Conservation (phyloP, 2,113 vertebrate species). For the Gnathonemus longibarbis region DNA sequence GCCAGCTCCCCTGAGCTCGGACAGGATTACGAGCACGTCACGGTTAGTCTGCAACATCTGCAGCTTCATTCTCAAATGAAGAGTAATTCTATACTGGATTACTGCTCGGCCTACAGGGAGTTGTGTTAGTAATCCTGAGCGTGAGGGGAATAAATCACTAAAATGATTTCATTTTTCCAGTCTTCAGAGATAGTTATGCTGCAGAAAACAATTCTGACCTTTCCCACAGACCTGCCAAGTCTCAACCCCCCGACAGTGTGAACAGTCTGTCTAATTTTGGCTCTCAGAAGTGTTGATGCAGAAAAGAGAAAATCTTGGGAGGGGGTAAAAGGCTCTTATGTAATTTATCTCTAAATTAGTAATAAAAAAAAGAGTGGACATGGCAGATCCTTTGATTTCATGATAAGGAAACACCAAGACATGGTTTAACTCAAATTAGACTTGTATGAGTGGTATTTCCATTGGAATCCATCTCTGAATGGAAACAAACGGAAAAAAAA, state of each 20-base stretch:
- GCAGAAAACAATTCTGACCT: constrained; percentile 2
- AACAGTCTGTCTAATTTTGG: constrained; percentile 5
- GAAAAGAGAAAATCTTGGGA: neutral
- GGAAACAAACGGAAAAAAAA: neutral
- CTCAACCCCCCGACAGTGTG: neutral
- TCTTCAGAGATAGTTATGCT: neutral
- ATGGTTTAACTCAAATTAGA: neutral
- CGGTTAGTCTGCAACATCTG: constrained; percentile 56
- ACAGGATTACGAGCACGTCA: constrained; percentile 90
- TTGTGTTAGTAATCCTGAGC: neutral
- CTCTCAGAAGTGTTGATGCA: neutral
- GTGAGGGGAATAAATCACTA: neutral
- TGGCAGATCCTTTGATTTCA: neutral
- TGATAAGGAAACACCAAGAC: neutral
- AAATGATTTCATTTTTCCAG: neutral
- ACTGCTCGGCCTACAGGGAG: neutral
- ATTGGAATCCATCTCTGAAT: neutral
- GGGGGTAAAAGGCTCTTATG: neutral
- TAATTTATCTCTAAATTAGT: neutral
- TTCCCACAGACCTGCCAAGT: constrained; percentile 10
- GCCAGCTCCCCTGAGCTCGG: constrained; percentile 87
- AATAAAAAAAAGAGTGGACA: neutral
- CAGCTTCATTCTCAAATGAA: neutral
- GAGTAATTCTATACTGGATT: neutral
- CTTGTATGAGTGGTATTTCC: neutral